Percentiles rank a stretch among this genome's conserved stretches.
These are phyloP conservation scores for Crenuchus spilurus DNA, from an alignment of 2,797 vertebrate genomes.

Conservation along the genomic window DNA sequence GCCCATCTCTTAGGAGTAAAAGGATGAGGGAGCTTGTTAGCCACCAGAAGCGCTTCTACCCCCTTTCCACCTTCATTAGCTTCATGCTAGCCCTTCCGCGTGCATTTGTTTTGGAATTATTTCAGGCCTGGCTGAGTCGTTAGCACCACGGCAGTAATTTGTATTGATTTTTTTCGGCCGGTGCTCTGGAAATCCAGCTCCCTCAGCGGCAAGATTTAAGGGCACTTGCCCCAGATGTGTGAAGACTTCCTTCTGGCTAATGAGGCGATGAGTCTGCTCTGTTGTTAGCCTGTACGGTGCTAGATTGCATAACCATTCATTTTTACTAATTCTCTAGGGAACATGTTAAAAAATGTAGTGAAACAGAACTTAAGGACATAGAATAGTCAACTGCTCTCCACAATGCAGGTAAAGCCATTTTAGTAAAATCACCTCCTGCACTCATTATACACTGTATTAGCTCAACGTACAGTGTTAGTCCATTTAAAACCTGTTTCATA, in stretches of 20 bases:
- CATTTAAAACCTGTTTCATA: too few relatives aligned
- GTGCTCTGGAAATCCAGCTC: conserved; percentile 24
- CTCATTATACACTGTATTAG: too few relatives aligned
- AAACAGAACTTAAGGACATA: too few relatives aligned
- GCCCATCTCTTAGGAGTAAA: conserved; percentile 2
- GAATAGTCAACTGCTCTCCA: too few relatives aligned
- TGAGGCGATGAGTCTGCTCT: conserved; percentile 63
- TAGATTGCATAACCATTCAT: neutral
- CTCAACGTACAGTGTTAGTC: too few relatives aligned
- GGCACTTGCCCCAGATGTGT: conserved; percentile 56
- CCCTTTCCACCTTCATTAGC: conserved; percentile 25
- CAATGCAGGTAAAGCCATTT: too few relatives aligned
- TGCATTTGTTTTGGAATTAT: conserved; percentile 46
- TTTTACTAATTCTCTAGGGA: neutral
- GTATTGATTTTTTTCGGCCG: conserved; percentile 52
- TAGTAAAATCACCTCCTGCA: too few relatives aligned
- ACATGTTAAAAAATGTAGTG: neutral
- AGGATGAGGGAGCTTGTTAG: neutral
- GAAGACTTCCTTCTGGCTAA: conserved; percentile 66
- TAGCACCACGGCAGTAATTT: conserved; percentile 31
- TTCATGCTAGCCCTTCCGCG: neutral
- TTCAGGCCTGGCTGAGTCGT: conserved; percentile 33
- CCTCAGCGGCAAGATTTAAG: conserved; percentile 63
- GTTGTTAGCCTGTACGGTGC: conserved; percentile 62
- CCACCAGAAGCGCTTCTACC: neutral